phyloP scores from a whole-genome alignment of 2,113 vertebrate genomes.

The Galemys pyrenaicus region DNA sequence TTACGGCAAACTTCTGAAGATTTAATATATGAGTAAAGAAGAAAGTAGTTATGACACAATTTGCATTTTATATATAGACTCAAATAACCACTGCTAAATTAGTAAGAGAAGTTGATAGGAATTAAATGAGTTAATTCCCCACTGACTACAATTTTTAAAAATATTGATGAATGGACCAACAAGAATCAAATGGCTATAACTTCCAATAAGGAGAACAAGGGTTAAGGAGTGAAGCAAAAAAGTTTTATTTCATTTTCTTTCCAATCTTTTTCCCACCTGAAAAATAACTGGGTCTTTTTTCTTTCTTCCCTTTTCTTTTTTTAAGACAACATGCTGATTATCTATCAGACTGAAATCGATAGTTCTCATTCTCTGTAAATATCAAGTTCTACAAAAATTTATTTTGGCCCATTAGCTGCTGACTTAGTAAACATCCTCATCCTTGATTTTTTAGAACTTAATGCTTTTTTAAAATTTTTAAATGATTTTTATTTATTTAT shows the following conservation, averaged over 20 bases:
- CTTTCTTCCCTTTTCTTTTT: no score
- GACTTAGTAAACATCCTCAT: conserved; percentile 65
- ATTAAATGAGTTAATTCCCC: conserved; percentile 14
- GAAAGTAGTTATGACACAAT: conserved; percentile 3
- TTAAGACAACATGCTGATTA: conserved; percentile 35
- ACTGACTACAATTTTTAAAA: background rate
- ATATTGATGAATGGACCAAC: background rate
- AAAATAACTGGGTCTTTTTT: background rate
- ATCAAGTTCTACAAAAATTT: conserved; percentile 68
- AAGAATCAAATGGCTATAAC: background rate
- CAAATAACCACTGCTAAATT: background rate
- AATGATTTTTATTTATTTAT: no score
- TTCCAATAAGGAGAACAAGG: conserved; percentile 23
- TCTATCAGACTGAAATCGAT: conserved; percentile 20
- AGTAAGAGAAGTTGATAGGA: background rate
- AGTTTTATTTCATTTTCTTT: background rate
- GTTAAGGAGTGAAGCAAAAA: background rate
- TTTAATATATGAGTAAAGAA: background rate
- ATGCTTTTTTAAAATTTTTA: no score
- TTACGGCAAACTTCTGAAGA: background rate
- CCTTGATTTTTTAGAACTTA: conserved; percentile 71
- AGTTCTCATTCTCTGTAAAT: conserved; percentile 63
- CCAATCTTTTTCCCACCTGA: background rate
- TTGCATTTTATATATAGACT: conserved; percentile 24
- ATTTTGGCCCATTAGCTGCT: conserved; percentile 52